Conservation (phyloP, 2,113 vertebrate species). For the Kobus ellipsiprymnus region DNA sequence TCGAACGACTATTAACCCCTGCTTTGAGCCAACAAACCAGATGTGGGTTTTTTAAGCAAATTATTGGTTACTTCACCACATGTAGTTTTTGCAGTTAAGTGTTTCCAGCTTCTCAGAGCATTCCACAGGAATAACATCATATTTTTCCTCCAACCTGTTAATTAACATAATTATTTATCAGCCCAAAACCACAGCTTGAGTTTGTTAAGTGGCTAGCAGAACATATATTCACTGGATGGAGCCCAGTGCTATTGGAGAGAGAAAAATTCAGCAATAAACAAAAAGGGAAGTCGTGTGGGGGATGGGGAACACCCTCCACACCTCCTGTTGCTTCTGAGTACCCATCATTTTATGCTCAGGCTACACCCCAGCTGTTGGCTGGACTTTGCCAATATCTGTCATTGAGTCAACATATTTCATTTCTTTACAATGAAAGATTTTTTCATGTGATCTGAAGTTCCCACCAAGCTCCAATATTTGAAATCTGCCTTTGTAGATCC, state of each 20-base stretch:
- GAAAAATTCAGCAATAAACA: background rate
- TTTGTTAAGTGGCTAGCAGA: slow-evolving; percentile 73
- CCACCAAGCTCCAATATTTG: background rate
- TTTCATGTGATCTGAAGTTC: background rate
- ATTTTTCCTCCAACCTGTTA: slow-evolving; percentile 89
- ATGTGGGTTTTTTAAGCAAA: slow-evolving; percentile 94
- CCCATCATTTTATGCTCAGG: background rate
- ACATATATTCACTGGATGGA: slow-evolving; percentile 36
- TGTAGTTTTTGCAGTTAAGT: slow-evolving; percentile 90
- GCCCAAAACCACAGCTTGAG: slow-evolving; percentile 78
- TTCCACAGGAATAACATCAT: slow-evolving; percentile 90
- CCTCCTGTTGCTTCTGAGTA: background rate
- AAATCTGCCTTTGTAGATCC: background rate
- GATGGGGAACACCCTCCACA: background rate
- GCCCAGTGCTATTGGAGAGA: slow-evolving; percentile 54
- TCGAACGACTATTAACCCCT: slow-evolving; percentile 90
- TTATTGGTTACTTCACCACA: slow-evolving; percentile 91
- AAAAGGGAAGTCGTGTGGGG: background rate
- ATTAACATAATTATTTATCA: slow-evolving; percentile 91
- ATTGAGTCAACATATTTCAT: background rate
- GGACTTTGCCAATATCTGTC: background rate
- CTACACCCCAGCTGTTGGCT: background rate
- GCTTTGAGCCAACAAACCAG: slow-evolving; percentile 88
- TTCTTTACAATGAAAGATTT: background rate
- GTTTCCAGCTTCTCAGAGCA: slow-evolving; percentile 93